A percentile compares a stretch with the other conserved stretches of the same genome.
phyloP scores from a whole-genome alignment of 2,797 vertebrate species.

The Miichthys miiuy region DNA sequence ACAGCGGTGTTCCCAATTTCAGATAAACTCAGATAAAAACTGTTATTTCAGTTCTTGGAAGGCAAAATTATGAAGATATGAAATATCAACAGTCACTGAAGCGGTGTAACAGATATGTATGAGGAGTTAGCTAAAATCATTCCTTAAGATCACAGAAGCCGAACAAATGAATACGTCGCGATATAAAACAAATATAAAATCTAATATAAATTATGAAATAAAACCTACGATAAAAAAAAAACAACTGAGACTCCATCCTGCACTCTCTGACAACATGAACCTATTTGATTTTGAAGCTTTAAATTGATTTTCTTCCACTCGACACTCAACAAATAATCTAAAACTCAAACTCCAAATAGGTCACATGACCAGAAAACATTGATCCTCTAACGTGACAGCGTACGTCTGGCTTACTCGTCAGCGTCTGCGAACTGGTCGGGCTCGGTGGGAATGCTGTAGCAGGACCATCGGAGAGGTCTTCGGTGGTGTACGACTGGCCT shows the following conservation, averaged over 20 bases:
- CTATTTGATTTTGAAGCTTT: conserved; percentile 16
- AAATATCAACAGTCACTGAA: conserved; percentile 14
- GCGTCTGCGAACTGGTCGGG: conserved; percentile 81
- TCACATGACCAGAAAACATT: conserved; percentile 7
- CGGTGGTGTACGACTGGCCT: conserved; percentile 73
- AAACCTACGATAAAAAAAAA: conserved; percentile 47
- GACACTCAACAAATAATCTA: conserved; percentile 28
- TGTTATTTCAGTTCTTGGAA: conserved; percentile 19
- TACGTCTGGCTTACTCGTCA: conserved; percentile 59
- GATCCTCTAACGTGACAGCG: background rate
- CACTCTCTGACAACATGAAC: background rate
- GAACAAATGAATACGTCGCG: conserved; percentile 18
- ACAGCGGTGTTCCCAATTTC: conserved; percentile 13
- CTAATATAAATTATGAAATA: conserved; percentile 53
- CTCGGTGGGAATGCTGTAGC: conserved; percentile 14
- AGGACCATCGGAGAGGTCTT: conserved; percentile 60
- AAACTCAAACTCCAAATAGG: background rate
- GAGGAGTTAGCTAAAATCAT: conserved; percentile 46
- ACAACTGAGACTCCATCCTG: conserved; percentile 19
- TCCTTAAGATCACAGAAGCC: conserved; percentile 36
- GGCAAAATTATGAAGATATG: conserved; percentile 14
- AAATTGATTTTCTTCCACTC: conserved; percentile 9
- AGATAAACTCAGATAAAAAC: conserved; percentile 40
- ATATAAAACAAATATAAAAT: conserved; percentile 63
- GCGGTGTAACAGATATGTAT: conserved; percentile 8